phyloP scores from a whole-genome alignment of 1,140 invertebrate genomes.

The Eriosoma lanigerum region DNA sequence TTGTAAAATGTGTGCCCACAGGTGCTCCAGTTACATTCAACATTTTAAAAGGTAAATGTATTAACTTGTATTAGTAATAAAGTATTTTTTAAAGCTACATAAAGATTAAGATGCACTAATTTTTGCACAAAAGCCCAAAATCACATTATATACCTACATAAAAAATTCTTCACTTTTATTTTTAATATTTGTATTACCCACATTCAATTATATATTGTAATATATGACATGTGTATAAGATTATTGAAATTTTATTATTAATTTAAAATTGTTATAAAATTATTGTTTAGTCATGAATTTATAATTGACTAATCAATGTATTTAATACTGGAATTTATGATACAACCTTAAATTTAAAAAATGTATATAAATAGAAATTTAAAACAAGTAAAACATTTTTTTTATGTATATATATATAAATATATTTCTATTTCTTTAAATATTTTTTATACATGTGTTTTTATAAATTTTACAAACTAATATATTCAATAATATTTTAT shows the following conservation, averaged over 20 bases:
- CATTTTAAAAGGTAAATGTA: slow-evolving; percentile 50
- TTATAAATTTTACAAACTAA: slow-evolving; percentile 5
- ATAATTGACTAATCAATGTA: too few relatives aligned
- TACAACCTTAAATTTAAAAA: too few relatives aligned
- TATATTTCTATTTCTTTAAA: neutral
- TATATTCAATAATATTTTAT: slow-evolving; percentile 17
- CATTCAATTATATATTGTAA: neutral
- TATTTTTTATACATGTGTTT: neutral
- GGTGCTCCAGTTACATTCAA: slow-evolving; percentile 50
- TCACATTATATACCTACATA: slow-evolving; percentile 7
- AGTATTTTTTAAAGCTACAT: slow-evolving; percentile 2
- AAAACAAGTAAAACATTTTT: too few relatives aligned
- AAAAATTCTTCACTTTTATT: slow-evolving; percentile 18
- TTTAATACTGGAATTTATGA: too few relatives aligned
- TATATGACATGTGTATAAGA: neutral
- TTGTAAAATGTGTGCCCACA: slow-evolving; percentile 43
- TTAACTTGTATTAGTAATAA: neutral
- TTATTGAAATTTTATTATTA: neutral
- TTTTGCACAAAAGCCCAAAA: slow-evolving; percentile 41
- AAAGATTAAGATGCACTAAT: slow-evolving; percentile 28
- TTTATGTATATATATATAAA: too few relatives aligned
- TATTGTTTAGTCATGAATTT: neutral
- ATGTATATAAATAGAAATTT: too few relatives aligned
- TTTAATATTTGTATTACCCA: neutral
- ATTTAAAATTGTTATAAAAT: neutral